Percentiles rank a stretch among this genome's conserved stretches.
Evolutionary conservation across 1,140 invertebrate species (phyloP).

Genomic region (Diabrotica virgifera): DNA sequence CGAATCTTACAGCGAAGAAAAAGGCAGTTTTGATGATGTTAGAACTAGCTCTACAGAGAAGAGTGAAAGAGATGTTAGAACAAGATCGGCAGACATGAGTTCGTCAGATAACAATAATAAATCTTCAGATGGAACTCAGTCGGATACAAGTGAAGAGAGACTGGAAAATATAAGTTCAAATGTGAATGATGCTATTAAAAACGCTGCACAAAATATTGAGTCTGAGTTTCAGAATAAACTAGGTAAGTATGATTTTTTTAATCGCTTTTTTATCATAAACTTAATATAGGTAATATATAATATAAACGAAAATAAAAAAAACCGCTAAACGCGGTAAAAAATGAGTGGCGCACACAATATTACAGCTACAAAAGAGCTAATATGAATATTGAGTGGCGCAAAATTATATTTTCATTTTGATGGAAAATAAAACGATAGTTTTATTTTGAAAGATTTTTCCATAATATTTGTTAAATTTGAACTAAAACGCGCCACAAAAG

Average conservation of each 20-base stretch:
- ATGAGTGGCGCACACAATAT: no score
- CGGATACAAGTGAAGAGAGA: conserved; percentile 18
- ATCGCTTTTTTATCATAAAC: no score
- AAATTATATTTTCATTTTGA: no score
- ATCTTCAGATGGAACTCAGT: conserved; percentile 1
- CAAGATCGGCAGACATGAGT: neutral
- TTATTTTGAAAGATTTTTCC: no score
- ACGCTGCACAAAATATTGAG: conserved; percentile 20
- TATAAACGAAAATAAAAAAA: no score
- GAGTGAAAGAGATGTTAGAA: neutral
- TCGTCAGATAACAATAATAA: neutral
- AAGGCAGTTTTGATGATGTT: neutral
- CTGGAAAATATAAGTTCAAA: conserved; percentile 23
- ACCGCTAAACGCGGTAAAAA: no score
- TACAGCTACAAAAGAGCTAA: no score
- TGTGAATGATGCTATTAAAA: conserved; percentile 20
- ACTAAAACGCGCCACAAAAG: no score
- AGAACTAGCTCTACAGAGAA: neutral
- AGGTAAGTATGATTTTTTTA: conserved; percentile 21
- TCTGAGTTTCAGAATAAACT: conserved; percentile 35
- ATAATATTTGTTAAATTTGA: no score
- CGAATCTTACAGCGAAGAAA: conserved; percentile 9
- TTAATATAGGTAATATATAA: no score
- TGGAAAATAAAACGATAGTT: no score
- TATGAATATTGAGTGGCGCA: no score